Conservation (phyloP, 2,797 vertebrate species). For the Nyctibius grandis region DNA sequence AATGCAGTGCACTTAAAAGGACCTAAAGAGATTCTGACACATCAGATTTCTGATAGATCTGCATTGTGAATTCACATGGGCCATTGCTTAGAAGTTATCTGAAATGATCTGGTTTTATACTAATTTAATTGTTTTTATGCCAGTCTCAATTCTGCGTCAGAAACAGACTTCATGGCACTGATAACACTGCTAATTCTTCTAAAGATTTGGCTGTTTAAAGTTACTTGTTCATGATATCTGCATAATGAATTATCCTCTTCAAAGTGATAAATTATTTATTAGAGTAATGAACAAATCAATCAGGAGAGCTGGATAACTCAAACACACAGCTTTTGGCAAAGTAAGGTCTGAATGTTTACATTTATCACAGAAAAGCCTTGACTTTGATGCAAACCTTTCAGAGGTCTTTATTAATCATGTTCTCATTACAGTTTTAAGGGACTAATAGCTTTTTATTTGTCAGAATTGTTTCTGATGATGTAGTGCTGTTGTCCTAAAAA, state of each 20-base stretch:
- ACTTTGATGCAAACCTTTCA: conserved; percentile 75
- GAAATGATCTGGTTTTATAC: neutral
- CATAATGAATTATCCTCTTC: conserved; percentile 68
- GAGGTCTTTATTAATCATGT: conserved; percentile 75
- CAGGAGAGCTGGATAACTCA: conserved; percentile 56
- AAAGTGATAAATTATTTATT: conserved; percentile 75
- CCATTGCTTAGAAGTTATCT: neutral
- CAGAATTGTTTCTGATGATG: conserved; percentile 68
- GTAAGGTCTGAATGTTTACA: conserved; percentile 65
- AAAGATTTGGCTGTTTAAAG: conserved; percentile 50
- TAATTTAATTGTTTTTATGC: neutral
- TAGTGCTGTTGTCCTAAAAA: conserved; percentile 57
- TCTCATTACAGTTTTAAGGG: conserved; percentile 72
- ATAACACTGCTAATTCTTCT: conserved; percentile 21
- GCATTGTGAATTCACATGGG: neutral
- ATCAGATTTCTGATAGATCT: neutral
- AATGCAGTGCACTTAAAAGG: neutral
- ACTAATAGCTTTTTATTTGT: conserved; percentile 73
- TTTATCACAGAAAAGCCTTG: conserved; percentile 71
- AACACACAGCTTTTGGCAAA: conserved; percentile 70
- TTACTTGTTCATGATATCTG: conserved; percentile 50
- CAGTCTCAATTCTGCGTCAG: neutral
- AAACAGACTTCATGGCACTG: neutral
- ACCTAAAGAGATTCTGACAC: neutral
- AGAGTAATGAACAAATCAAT: conserved; percentile 77